Percentiles rank a stretch among this genome's conserved stretches.
These are phyloP conservation scores for Sminthurides aquaticus DNA, from an alignment of 2,888 invertebrate species.

Conservation along the genomic window DNA sequence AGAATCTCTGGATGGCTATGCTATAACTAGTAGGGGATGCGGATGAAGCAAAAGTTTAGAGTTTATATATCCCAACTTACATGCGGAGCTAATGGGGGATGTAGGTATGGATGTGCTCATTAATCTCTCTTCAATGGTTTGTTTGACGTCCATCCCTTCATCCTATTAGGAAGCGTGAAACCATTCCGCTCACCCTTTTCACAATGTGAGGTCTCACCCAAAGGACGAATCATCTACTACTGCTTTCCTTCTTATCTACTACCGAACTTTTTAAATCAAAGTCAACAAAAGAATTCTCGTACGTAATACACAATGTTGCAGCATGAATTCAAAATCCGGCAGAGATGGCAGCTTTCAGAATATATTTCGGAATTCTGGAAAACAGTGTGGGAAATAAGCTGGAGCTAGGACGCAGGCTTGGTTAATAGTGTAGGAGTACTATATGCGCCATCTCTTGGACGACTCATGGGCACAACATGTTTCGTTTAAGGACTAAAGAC, in stretches of 20 bases:
- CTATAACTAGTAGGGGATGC: too few relatives aligned
- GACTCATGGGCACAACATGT: background rate
- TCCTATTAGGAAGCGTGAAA: slow-evolving; percentile 44
- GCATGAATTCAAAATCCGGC: background rate
- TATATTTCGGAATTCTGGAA: background rate
- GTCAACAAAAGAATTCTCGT: background rate
- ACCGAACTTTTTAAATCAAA: background rate
- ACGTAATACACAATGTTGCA: background rate
- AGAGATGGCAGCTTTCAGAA: background rate
- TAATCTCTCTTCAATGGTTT: slow-evolving; percentile 44
- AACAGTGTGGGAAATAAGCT: too few relatives aligned
- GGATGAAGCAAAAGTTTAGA: background rate
- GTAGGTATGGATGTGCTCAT: slow-evolving; percentile 34
- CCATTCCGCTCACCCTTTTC: slow-evolving; percentile 39
- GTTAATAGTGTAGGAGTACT: too few relatives aligned
- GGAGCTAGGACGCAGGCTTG: too few relatives aligned
- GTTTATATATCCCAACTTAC: background rate
- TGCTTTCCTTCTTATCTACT: background rate
- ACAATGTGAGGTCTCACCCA: slow-evolving; percentile 25
- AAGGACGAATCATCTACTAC: background rate
- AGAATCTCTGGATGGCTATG: too few relatives aligned
- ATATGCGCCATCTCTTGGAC: background rate
- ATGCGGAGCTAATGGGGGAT: slow-evolving; percentile 15
- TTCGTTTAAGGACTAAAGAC: too few relatives aligned
- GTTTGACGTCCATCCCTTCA: slow-evolving; percentile 44